Evolutionary conservation across 2,888 invertebrate species (phyloP).

Genomic region (Lapara coniferarum): DNA sequence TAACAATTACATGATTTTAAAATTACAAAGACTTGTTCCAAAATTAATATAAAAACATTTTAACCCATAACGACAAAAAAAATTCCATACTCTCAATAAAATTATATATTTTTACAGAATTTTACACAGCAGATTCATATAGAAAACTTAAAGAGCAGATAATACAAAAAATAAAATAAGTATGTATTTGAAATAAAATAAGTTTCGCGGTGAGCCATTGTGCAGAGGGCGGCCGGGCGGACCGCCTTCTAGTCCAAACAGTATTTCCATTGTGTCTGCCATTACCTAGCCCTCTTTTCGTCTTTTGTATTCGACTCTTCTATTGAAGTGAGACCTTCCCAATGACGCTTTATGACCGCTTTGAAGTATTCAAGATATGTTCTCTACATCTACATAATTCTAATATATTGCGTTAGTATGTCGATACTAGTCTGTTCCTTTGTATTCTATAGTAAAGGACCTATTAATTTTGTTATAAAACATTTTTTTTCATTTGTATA

Average conservation of each 20-base stretch:
- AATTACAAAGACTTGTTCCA: too few species aligned
- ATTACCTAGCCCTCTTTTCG: conserved; percentile 82
- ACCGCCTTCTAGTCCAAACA: conserved; percentile 78
- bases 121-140: conserved; percentile 39
- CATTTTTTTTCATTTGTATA: too few species aligned
- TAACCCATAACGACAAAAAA: too few species aligned
- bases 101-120: background rate
- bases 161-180: conserved; percentile 71
- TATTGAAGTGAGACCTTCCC: conserved; percentile 81
- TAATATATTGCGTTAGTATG: conserved; percentile 17
- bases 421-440: conserved; percentile 32
- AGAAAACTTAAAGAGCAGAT: conserved; percentile 57
- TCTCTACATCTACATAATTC: conserved; percentile 45
- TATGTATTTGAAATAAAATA: conserved; percentile 44
- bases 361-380: conserved; percentile 76
- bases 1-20: too few species aligned
- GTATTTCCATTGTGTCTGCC: conserved; percentile 80
- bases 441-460: background rate
- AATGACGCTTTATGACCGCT: conserved; percentile 78
- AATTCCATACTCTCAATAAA: too few species aligned
- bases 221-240: conserved; percentile 54
- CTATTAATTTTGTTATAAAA: background rate
- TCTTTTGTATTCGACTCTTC: conserved; percentile 79
- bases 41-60: too few species aligned
- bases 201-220: conserved; percentile 77